Evolutionary conservation across 2,113 vertebrate genomes (phyloP).

Genomic region (Thalassoma bifasciatum): DNA sequence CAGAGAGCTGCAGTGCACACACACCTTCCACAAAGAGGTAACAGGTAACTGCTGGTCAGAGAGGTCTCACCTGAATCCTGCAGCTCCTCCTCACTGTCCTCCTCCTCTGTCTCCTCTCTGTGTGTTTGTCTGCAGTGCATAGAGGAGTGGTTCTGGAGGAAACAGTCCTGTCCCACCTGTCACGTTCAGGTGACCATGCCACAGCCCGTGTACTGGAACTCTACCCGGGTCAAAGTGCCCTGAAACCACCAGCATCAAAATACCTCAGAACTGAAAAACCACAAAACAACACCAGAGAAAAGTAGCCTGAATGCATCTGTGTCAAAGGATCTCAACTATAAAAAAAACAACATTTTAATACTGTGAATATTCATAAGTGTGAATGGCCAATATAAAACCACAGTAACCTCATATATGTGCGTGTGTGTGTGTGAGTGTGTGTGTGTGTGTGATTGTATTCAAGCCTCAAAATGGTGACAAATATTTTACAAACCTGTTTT

Average conservation of each 20-base stretch:
- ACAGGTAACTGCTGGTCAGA: too few relatives aligned
- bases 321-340: not conserved
- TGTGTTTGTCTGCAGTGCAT: constrained; percentile 69
- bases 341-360: not conserved
- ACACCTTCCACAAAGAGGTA: constrained; percentile 81
- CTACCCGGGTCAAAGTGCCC: constrained; percentile 71
- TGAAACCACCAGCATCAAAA: constrained; percentile 29
- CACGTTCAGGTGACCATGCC: constrained; percentile 67
- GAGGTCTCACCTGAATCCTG: too few relatives aligned
- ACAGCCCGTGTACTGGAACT: constrained; percentile 71
- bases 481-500: not conserved
- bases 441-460: too few relatives aligned
- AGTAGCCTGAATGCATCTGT: not conserved
- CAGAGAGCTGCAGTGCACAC: constrained; percentile 74
- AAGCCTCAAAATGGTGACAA: too few relatives aligned
- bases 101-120: too few relatives aligned
- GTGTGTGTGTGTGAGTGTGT: too few relatives aligned
- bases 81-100: not conserved
- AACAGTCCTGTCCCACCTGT: constrained; percentile 72
- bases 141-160: constrained; percentile 80
- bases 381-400: constrained; percentile 11
- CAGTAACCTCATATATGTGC: constrained; percentile 17
- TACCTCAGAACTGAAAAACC: not conserved
- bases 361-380: not conserved
- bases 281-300: not conserved